These are phyloP conservation scores for Oreochromis aureus DNA, from an alignment of 2,113 vertebrate genomes.

Conservation along the genomic window DNA sequence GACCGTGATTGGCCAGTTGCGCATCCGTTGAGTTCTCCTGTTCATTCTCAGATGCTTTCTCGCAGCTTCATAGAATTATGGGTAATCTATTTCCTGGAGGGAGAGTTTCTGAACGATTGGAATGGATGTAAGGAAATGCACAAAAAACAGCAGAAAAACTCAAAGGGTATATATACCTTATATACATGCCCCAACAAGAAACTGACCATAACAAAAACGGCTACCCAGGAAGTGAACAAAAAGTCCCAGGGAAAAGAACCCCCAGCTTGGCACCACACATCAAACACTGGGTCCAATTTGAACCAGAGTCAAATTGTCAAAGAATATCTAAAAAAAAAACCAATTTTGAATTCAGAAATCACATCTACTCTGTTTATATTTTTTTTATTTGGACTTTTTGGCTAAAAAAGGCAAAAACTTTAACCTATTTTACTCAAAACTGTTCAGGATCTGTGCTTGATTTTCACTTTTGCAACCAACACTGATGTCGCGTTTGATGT, in stretches of 20 bases:
- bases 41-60: neutral
- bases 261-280: too few species aligned
- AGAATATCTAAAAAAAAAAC: too few species aligned
- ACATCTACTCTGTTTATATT: rapidly evolving
- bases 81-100: neutral
- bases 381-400: neutral
- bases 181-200: neutral
- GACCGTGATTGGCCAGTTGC: neutral
- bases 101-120: rapidly evolving
- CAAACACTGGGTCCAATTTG: too few species aligned
- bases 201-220: rapidly evolving
- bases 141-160: neutral
- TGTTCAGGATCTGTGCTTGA: neutral
- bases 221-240: neutral
- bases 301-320: too few species aligned
- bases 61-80: neutral
- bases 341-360: too few species aligned
- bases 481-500: neutral
- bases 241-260: neutral
- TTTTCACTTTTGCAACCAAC: neutral
- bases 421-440: neutral
- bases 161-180: neutral
- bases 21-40: neutral
- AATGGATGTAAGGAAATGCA: neutral
- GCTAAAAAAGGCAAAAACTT: neutral